A percentile compares a stretch with the other conserved stretches of the same genome.
Conservation (phyloP, 2,113 vertebrate species). For the Indicator indicator region DNA sequence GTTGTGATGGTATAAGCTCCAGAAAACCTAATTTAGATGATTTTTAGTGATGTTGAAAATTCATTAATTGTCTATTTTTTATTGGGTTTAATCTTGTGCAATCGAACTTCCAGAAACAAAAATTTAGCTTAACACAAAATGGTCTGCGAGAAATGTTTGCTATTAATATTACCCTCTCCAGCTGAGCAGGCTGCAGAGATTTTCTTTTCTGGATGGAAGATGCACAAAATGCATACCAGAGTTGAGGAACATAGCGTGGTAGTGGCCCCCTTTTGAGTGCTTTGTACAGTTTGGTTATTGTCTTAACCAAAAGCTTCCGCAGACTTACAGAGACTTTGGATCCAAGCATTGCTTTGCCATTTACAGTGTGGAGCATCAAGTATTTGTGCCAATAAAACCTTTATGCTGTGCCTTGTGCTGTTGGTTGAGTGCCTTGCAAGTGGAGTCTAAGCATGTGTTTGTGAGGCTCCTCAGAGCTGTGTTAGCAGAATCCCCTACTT, state of each 20-base stretch:
- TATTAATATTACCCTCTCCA: background rate
- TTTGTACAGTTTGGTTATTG: background rate
- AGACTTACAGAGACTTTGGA: background rate
- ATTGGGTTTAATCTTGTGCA: background rate
- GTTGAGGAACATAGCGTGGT: background rate
- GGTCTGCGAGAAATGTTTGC: background rate
- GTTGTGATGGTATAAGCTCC: background rate
- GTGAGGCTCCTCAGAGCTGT: background rate
- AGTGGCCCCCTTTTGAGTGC: background rate
- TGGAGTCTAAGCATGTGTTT: background rate
- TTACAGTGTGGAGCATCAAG: rapidly evolving
- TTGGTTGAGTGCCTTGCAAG: background rate
- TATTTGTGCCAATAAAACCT: background rate
- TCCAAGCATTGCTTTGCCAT: background rate
- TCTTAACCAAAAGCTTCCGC: background rate
- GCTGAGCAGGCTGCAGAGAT: background rate
- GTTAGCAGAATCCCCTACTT: background rate
- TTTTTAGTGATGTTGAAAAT: background rate
- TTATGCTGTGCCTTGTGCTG: background rate
- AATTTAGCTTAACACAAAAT: background rate
- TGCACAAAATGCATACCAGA: background rate
- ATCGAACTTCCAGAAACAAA: background rate
- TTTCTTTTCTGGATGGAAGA: background rate
- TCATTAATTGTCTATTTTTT: background rate
- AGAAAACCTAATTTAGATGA: background rate